phyloP scores from a whole-genome alignment of 1,140 invertebrate species.

The Lethocerus indicus region DNA sequence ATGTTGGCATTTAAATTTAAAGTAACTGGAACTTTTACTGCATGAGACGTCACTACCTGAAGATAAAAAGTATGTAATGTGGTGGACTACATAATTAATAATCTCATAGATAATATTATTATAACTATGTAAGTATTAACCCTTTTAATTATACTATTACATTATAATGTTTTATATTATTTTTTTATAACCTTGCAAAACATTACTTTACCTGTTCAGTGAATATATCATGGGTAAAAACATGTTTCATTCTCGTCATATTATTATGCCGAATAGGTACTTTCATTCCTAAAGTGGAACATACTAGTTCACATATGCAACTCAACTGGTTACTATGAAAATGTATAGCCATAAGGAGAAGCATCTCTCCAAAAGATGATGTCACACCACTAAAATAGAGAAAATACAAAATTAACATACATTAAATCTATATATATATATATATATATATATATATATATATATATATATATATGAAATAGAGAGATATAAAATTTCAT shows the following conservation, averaged over 20 bases:
- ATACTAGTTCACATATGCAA: conserved; percentile 84
- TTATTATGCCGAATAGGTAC: conserved; percentile 81
- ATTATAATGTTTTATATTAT: neutral
- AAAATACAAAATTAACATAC: neutral
- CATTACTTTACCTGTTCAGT: conserved; percentile 75
- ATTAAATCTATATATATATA: neutral
- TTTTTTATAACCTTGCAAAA: no score
- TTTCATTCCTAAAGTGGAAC: conserved; percentile 88
- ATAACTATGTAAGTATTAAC: no score
- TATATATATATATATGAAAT: neutral
- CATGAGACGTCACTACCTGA: conserved; percentile 84
- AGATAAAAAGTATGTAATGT: conserved; percentile 2
- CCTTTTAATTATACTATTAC: conserved; percentile 4
- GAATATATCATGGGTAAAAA: conserved; percentile 94
- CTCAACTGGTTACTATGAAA: conserved; percentile 88
- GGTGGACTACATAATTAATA: neutral
- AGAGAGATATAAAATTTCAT: neutral
- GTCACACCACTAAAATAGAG: conserved; percentile 40
- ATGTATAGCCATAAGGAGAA: conserved; percentile 89
- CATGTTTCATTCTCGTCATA: conserved; percentile 78
- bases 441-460: neutral
- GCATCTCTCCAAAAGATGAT: conserved; percentile 88
- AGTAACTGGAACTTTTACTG: conserved; percentile 90
- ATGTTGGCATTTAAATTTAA: conserved; percentile 74
- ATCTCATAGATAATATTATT: neutral